These are phyloP conservation scores for Lycocorax pyrrhopterus DNA, from an alignment of 2,113 vertebrate genomes.

Conservation along the genomic window DNA sequence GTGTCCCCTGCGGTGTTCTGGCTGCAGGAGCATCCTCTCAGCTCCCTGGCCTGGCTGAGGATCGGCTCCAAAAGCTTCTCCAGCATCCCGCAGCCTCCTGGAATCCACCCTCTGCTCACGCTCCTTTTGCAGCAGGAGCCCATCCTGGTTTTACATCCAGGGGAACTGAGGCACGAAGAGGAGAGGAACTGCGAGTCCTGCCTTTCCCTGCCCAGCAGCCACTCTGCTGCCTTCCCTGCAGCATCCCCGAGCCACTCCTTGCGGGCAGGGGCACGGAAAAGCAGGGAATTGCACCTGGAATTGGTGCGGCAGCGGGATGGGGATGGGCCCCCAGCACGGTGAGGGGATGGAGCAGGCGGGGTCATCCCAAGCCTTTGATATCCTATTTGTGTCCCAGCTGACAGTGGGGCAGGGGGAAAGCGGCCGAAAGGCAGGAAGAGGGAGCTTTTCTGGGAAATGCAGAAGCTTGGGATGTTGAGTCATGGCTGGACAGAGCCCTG, in stretches of 20 bases:
- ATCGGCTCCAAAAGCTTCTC: neutral
- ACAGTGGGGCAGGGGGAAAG: neutral
- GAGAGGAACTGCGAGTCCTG: fast-evolving
- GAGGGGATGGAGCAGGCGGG: neutral
- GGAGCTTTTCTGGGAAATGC: conserved; percentile 35
- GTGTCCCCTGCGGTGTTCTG: neutral
- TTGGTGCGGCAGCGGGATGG: neutral
- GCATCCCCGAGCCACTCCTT: fast-evolving
- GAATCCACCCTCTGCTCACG: neutral
- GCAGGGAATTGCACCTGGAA: neutral
- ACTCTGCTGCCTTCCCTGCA: neutral
- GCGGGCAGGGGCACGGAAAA: neutral
- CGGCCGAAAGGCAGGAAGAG: neutral
- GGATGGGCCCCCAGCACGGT: neutral
- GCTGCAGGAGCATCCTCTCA: neutral
- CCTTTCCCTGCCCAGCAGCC: neutral
- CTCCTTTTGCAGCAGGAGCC: neutral
- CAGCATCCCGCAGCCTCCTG: neutral
- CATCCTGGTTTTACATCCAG: neutral
- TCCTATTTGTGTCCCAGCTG: neutral
- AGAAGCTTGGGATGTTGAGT: conserved; percentile 61
- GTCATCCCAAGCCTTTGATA: fast-evolving
- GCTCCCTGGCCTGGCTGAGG: neutral
- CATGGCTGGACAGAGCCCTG: neutral
- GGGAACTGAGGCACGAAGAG: neutral